phyloP scores from a whole-genome alignment of 2,888 invertebrate species.

The Vandiemenella viatica region DNA sequence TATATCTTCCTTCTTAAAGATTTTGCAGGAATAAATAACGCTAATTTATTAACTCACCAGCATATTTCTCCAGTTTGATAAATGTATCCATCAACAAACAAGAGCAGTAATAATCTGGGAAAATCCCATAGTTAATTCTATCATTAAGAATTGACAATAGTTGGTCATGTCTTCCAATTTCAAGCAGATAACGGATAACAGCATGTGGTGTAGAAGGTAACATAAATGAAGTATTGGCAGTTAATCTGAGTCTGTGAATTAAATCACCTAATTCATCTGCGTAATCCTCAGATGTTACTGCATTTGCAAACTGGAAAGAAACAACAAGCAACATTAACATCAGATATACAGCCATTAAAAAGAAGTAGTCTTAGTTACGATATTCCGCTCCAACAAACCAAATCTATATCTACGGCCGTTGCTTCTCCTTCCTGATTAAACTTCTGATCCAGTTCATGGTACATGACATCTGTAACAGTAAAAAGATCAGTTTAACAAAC shows the following conservation, averaged over 20 bases:
- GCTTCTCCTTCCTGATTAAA: slow-evolving; percentile 44
- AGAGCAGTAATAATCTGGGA: slow-evolving; percentile 65
- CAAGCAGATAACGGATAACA: slow-evolving; percentile 44
- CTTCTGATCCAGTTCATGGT: slow-evolving; percentile 50
- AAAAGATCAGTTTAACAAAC: background rate
- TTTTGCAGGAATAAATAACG: background rate
- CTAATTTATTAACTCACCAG: slow-evolving; percentile 22
- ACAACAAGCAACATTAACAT: background rate
- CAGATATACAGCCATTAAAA: background rate
- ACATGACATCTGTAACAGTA: slow-evolving; percentile 42
- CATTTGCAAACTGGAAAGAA: slow-evolving; percentile 45
- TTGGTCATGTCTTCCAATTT: slow-evolving; percentile 40
- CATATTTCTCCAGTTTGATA: slow-evolving; percentile 48
- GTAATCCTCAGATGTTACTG: slow-evolving; percentile 37
- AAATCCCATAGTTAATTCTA: slow-evolving; percentile 75
- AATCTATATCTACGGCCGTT: slow-evolving; percentile 67
- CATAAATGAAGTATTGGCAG: slow-evolving; percentile 51
- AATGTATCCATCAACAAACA: slow-evolving; percentile 70
- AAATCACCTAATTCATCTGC: slow-evolving; percentile 59
- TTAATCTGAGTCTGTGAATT: slow-evolving; percentile 52
- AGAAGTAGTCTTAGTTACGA: background rate
- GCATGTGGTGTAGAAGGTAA: slow-evolving; percentile 74
- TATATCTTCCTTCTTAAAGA: background rate
- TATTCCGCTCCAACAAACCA: slow-evolving; percentile 27
- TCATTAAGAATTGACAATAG: slow-evolving; percentile 61